Evolutionary conservation across 2,113 vertebrate genomes (phyloP).

Genomic region (Puntigrus tetrazona): DNA sequence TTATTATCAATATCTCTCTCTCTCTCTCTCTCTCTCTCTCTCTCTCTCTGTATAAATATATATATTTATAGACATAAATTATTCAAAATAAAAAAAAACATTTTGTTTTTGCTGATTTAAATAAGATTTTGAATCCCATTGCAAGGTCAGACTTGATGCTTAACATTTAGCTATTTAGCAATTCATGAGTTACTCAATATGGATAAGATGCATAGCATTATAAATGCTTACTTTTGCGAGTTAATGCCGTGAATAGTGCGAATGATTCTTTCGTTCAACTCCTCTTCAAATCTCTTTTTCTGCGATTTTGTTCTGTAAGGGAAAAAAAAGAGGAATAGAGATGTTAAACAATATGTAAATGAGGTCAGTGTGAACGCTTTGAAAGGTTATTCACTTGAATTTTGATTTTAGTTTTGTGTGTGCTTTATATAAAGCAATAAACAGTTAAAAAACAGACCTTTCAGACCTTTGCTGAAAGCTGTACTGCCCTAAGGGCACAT

Average conservation of each 20-base stretch:
- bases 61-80: too few species aligned
- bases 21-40: too few species aligned
- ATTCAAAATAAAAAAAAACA: too few species aligned
- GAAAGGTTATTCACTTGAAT: neutral
- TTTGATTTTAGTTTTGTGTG: neutral
- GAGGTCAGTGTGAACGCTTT: neutral
- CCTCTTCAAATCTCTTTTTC: conserved; percentile 95
- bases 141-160: neutral
- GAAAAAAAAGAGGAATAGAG: neutral
- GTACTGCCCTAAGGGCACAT: conserved; percentile 93
- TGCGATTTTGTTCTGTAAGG: conserved; percentile 90
- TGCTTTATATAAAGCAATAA: neutral
- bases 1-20: too few species aligned
- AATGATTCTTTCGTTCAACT: conserved; percentile 96
- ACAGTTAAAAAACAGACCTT: conserved; percentile 74
- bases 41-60: too few species aligned
- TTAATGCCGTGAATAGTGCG: conserved; percentile 97
- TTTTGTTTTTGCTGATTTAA: too few species aligned
- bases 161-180: neutral
- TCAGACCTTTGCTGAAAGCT: conserved; percentile 90
- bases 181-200: neutral
- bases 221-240: conserved; percentile 88
- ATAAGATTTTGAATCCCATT: neutral
- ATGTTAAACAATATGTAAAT: neutral
- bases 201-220: neutral